These are phyloP conservation scores for Callocephalon fimbriatum DNA, from an alignment of 2,113 vertebrate species.

Conservation along the genomic window DNA sequence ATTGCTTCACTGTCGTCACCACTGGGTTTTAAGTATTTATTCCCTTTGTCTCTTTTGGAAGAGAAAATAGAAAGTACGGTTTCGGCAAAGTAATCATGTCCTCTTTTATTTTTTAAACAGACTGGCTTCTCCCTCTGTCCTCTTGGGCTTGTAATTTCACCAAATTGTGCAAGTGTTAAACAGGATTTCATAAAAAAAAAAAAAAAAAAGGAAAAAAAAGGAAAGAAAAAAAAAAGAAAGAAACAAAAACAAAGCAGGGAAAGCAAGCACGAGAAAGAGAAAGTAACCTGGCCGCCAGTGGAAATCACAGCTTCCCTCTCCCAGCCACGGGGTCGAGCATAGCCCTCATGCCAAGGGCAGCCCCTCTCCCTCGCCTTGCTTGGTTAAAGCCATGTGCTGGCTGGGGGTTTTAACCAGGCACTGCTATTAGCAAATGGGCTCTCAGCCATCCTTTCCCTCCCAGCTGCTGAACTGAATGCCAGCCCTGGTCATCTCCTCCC, in stretches of 20 bases:
- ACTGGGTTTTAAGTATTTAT: conserved; percentile 82
- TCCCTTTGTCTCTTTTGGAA: conserved; percentile 83
- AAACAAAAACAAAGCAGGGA: not conserved
- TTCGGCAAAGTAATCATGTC: conserved; percentile 81
- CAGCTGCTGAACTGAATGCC: not conserved
- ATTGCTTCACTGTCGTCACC: conserved; percentile 81
- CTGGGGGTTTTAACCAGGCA: conserved; percentile 38
- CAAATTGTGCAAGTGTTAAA: conserved; percentile 82
- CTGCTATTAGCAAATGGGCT: conserved; percentile 41
- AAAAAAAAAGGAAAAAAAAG: not conserved
- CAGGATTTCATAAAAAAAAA: not conserved
- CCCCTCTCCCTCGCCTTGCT: not conserved
- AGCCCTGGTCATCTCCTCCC: not conserved
- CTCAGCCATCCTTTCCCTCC: not conserved
- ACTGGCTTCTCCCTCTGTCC: conserved; percentile 76
- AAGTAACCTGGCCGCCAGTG: conserved; percentile 24
- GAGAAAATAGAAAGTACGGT: conserved; percentile 78
- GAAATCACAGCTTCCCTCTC: not conserved
- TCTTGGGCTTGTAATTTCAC: conserved; percentile 79
- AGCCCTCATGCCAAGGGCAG: not conserved
- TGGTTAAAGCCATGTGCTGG: conserved; percentile 28
- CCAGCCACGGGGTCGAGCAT: conserved; percentile 12
- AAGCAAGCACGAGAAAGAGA: not conserved
- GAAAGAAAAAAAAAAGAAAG: not conserved
- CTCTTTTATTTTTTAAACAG: conserved; percentile 72